Percentiles rank a stretch among this genome's conserved stretches.
Evolutionary conservation across 2,888 invertebrate genomes (phyloP).

Genomic region (Onthophagus sagittarius): DNA sequence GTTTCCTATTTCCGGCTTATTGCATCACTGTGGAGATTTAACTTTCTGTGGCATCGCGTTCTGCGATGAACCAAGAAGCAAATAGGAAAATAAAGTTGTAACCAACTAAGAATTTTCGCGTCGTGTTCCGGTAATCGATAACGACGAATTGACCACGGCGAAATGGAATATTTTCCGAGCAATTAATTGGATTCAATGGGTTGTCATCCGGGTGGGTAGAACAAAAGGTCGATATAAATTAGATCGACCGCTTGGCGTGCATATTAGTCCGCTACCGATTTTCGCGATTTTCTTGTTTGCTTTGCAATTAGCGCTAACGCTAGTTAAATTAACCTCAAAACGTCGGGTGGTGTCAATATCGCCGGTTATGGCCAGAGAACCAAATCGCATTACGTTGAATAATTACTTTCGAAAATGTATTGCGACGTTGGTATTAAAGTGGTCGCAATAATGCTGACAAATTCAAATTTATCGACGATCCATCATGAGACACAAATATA

Average conservation of each 20-base stretch:
- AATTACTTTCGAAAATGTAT: not conserved
- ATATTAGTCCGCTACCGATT: not conserved
- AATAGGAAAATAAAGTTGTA: too few species aligned
- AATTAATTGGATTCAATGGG: constrained; percentile 4
- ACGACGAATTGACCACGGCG: not conserved
- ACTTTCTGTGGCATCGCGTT: not conserved
- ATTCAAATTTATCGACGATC: not conserved
- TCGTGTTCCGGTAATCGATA: not conserved
- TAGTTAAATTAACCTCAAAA: not conserved
- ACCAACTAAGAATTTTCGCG: too few species aligned
- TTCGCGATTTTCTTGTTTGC: constrained; percentile 5
- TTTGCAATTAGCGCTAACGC: not conserved
- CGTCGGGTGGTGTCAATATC: not conserved
- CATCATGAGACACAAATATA: not conserved
- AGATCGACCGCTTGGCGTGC: not conserved
- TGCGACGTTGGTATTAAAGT: not conserved
- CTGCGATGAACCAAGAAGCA: not conserved
- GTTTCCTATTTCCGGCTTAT: constrained; percentile 8
- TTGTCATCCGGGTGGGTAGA: not conserved
- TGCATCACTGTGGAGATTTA: constrained; percentile 4
- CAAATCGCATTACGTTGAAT: not conserved
- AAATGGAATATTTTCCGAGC: not conserved
- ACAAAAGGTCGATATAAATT: constrained; percentile 2
- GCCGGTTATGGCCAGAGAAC: not conserved
- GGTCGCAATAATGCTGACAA: not conserved